Evolutionary conservation across 2,113 vertebrate genomes (phyloP).

Genomic region (Osmerus eperlanus): DNA sequence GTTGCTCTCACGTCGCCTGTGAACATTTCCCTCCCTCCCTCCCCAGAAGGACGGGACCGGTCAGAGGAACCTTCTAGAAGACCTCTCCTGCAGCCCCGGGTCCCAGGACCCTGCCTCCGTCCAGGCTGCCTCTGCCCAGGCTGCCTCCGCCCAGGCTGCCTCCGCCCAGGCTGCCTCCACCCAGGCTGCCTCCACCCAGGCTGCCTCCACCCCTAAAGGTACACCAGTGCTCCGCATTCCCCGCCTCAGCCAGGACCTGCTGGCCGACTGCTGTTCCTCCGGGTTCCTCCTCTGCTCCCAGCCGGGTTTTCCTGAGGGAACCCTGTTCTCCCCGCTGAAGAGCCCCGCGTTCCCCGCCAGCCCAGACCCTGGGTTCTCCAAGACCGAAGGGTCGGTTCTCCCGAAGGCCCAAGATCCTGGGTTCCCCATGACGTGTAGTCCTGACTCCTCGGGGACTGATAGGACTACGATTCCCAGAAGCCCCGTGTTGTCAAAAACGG

Average conservation of each 20-base stretch:
- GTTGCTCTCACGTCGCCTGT: no score
- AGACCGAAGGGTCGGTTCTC: conserved; percentile 67
- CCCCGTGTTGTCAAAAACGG: neutral
- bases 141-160: no score
- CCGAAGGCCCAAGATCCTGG: no score
- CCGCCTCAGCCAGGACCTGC: conserved; percentile 33
- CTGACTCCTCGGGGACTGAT: neutral
- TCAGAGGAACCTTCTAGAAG: no score
- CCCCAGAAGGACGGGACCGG: no score
- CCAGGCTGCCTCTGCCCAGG: no score
- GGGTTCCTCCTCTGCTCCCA: conserved; percentile 57
- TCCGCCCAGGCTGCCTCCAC: neutral
- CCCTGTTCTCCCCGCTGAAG: neutral
- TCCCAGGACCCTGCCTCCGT: neutral
- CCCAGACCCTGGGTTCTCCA: conserved; percentile 9
- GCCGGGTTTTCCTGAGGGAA: conserved; percentile 2
- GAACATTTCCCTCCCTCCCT: no score
- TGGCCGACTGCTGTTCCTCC: conserved; percentile 34
- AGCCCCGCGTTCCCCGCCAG: conserved; percentile 32
- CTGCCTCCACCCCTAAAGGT: neutral
- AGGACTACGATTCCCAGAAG: conserved; percentile 43
- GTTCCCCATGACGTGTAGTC: no score
- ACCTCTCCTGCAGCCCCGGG: neutral
- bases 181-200: neutral
- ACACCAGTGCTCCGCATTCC: conserved; percentile 16